Base-by-base conservation (phyloP, 2,888 invertebrate genomes). In the Vandiemenella viatica region DNA sequence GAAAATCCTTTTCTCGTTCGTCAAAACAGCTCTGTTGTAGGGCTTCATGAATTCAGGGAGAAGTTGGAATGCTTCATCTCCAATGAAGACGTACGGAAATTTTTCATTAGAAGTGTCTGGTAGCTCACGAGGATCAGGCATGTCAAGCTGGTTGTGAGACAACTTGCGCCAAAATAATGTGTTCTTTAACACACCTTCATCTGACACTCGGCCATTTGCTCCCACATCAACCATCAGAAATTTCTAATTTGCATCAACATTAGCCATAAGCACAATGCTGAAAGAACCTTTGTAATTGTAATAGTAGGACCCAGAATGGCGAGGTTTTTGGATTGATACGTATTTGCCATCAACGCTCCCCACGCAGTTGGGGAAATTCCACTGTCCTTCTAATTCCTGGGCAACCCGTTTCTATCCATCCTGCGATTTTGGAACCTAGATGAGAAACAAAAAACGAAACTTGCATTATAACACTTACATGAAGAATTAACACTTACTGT, bases 31-130 rank as follows among this genome's bases (percentile, higher is more conserved):
- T 43, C 7, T 18, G 21, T 21, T 52, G 23, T 50, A 47, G 32
- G 50, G 40, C 20, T 52, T 50, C 45, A 51, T 48, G 22, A 52
- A 51, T 18, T 52, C 38, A 32, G 45, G 45, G 10, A 42, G 44
- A 10, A 53, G 49, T 32, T 41, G 46, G 46, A 53, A 53, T 41
- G 49, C 53, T 49, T 53, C 50, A 45, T 51, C 48, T 18, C 53
- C 48, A 22, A 51, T 5, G 44, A 51, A 51, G 7, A 46, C 46
- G 32, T 51, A 51, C 3, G 38, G 44, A 45, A 48, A 26, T 22
- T 44, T 37, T 43, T 38, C 32, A 23, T 40, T 22, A 41, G 40
- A 13, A 26, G 23, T 50, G 10, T 20, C 37, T 41, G 49, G 49
- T 43, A 50, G 37, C 20, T 46, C 46, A 7, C 43, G 37, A 16